phyloP scores from a whole-genome alignment of 2,113 vertebrate genomes.

The Castor canadensis region DNA sequence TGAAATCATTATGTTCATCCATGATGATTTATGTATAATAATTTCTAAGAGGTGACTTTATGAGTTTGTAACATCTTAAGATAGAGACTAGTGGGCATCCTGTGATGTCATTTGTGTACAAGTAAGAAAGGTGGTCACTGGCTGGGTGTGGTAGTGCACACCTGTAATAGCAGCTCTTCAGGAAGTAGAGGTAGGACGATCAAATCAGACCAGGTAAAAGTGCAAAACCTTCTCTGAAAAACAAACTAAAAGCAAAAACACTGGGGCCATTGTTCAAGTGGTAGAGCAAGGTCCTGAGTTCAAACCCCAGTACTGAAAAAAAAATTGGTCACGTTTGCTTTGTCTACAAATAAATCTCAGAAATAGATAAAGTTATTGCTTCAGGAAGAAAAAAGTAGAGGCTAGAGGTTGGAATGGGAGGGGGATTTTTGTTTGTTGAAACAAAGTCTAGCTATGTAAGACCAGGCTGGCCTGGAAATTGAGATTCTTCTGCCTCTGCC shows the following conservation, averaged over 20 bases:
- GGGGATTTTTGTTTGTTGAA: background rate
- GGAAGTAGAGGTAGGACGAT: too few relatives aligned
- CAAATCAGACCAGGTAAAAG: too few relatives aligned
- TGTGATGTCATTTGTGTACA: too few relatives aligned
- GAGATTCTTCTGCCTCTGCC: background rate
- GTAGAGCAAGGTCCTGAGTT: too few relatives aligned
- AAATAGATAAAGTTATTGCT: background rate
- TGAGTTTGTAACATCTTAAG: background rate
- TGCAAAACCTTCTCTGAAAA: too few relatives aligned
- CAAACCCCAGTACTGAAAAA: too few relatives aligned
- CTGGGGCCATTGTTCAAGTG: too few relatives aligned
- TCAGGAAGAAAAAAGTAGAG: background rate
- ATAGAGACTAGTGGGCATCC: rapidly evolving
- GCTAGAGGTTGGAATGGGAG: background rate
- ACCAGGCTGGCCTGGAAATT: background rate
- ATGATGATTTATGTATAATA: background rate
- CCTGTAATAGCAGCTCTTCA: too few relatives aligned
- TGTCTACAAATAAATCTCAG: too few relatives aligned
- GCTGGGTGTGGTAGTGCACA: too few relatives aligned
- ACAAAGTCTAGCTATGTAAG: background rate
- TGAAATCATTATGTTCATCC: background rate
- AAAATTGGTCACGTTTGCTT: too few relatives aligned
- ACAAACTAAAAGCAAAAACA: too few relatives aligned
- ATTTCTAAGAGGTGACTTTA: background rate
- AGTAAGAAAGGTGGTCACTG: background rate